These are phyloP conservation scores for Hypolimnas misippus DNA, from an alignment of 2,888 invertebrate genomes.

Conservation along the genomic window DNA sequence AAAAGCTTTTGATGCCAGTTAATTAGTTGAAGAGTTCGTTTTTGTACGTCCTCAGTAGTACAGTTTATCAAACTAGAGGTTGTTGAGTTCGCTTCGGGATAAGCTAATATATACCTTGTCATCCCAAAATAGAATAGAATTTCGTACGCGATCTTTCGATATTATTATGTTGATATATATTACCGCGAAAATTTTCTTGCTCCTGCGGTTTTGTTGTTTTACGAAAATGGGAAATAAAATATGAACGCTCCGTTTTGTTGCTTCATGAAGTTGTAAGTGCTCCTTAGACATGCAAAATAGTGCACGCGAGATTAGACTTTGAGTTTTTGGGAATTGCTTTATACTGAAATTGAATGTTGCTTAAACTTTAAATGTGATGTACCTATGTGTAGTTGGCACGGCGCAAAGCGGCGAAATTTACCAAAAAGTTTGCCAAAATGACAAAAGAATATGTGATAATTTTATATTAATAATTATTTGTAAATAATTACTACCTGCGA, in stretches of 20 bases:
- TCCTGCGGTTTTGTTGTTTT: constrained; percentile 23
- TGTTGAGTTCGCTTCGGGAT: background rate
- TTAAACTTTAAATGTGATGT: constrained; percentile 6
- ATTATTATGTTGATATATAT: constrained; percentile 16
- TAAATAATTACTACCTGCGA: too few species aligned
- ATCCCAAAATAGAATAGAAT: background rate
- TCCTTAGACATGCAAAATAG: constrained; percentile 16
- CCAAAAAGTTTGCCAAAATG: too few species aligned
- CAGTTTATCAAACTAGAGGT: constrained; percentile 34
- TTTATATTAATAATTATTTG: too few species aligned
- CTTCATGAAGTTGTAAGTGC: constrained; percentile 11
- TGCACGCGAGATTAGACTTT: constrained; percentile 12
- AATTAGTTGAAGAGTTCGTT: constrained; percentile 55
- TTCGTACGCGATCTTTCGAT: background rate
- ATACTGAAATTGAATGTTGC: constrained; percentile 12
- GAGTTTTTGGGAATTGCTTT: background rate
- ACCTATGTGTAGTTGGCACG: background rate
- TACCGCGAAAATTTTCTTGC: constrained; percentile 25
- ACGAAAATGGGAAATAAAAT: constrained; percentile 27
- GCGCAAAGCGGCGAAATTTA: too few species aligned
- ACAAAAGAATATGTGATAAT: too few species aligned
- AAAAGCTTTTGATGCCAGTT: constrained; percentile 56
- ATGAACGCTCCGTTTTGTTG: constrained; percentile 16
- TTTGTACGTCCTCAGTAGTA: constrained; percentile 41
- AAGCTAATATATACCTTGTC: constrained; percentile 2